Conservation (phyloP, 2,797 vertebrate species). For the Sus cebifrons region DNA sequence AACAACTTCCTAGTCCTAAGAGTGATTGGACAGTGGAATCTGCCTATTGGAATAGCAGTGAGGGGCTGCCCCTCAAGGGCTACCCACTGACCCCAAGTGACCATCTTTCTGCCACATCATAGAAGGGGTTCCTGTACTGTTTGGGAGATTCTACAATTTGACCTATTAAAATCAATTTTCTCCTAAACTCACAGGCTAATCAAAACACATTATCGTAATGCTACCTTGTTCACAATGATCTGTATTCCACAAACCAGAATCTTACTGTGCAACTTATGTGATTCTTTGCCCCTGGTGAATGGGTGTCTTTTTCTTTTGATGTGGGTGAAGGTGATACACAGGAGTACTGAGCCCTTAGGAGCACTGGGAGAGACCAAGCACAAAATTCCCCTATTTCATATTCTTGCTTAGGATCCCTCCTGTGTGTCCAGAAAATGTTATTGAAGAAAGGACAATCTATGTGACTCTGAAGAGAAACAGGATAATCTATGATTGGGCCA, state of each 20-base stretch:
- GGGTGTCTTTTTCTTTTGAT: not conserved
- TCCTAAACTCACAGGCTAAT: not conserved
- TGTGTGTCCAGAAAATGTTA: not conserved
- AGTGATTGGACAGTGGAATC: not conserved
- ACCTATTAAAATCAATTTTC: not conserved
- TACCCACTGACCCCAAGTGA: not conserved
- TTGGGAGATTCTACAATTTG: not conserved
- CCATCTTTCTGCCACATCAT: not conserved
- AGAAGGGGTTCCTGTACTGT: not conserved
- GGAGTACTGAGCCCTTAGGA: not conserved
- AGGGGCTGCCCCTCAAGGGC: not conserved
- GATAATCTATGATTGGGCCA: not conserved
- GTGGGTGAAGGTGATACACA: not conserved
- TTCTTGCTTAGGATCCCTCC: not conserved
- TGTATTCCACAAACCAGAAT: not conserved
- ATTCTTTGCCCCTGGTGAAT: not conserved
- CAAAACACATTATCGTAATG: not conserved
- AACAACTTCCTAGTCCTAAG: not conserved
- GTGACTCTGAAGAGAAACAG: constrained; percentile 41
- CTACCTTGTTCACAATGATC: not conserved
- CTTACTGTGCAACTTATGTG: not conserved
- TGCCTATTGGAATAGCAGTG: not conserved
- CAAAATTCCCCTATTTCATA: not conserved
- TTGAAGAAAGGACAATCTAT: not conserved
- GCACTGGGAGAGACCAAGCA: not conserved